phyloP scores from a whole-genome alignment of 1,140 invertebrate genomes.

The Parapsyche elsis region DNA sequence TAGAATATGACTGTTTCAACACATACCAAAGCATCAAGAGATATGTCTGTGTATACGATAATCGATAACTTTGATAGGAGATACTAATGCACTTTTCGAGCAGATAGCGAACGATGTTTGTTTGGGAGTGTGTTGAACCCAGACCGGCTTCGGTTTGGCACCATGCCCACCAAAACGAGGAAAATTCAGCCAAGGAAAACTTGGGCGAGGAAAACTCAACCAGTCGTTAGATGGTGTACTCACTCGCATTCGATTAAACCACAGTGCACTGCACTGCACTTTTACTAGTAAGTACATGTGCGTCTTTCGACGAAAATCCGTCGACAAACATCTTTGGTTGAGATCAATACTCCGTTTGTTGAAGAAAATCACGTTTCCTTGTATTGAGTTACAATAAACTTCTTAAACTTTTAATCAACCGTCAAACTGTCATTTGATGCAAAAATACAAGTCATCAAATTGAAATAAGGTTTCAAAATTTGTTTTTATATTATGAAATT shows the following conservation, averaged over 20 bases:
- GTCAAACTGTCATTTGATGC: no score
- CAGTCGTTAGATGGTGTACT: conserved; percentile 4
- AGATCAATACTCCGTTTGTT: no score
- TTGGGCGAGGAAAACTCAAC: no score
- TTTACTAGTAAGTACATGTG: background rate
- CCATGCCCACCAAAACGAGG: background rate
- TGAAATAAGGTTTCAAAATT: no score
- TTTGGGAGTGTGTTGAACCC: conserved; percentile 9
- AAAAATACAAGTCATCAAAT: no score
- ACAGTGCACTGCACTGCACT: background rate
- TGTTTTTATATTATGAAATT: no score
- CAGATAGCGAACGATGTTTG: background rate
- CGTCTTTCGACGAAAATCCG: no score
- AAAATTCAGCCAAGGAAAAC: conserved; percentile 4
- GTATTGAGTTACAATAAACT: no score
- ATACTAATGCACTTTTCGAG: background rate
- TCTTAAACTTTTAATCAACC: no score
- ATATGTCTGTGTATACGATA: no score
- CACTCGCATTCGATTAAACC: conserved; percentile 16
- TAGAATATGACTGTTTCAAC: background rate
- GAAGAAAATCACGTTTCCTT: no score
- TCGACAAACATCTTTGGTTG: no score
- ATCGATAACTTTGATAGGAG: background rate
- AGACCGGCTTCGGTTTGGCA: background rate
- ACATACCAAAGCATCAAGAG: background rate